Percentiles rank a stretch among this genome's conserved stretches.
Conservation (phyloP, 2,797 vertebrate genomes). For the Hafferia zeledoni region DNA sequence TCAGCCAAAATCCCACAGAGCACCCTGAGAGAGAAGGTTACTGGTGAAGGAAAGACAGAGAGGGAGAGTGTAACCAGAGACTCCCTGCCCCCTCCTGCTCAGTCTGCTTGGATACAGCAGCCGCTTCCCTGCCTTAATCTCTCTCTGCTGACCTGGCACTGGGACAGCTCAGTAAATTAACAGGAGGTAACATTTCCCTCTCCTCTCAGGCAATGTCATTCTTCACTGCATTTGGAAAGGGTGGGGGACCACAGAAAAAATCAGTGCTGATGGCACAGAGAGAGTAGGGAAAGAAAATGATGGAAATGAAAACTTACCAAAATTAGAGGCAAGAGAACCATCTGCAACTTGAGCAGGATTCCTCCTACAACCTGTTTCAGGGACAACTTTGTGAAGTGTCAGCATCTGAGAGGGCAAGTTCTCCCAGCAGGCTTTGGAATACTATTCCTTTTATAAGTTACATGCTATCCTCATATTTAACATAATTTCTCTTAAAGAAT, state of each 20-base stretch:
- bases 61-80: conserved; percentile 66
- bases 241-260: background rate
- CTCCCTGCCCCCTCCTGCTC: conserved; percentile 65
- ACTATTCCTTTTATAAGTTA: background rate
- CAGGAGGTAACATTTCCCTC: conserved; percentile 60
- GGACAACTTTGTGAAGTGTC: background rate
- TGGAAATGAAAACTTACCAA: background rate
- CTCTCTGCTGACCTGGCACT: conserved; percentile 51
- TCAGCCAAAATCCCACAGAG: conserved; percentile 23
- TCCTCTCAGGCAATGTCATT: background rate
- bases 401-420: background rate
- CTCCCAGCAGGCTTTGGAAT: background rate
- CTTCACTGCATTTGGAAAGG: background rate
- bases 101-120: conserved; percentile 44
- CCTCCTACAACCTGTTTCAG: background rate
- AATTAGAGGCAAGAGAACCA: background rate
- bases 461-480: background rate
- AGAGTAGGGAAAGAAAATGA: background rate
- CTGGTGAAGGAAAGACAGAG: conserved; percentile 4
- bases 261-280: background rate
- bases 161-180: conserved; percentile 65
- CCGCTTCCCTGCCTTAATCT: conserved; percentile 23
- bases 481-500: background rate
- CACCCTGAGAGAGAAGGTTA: conserved; percentile 55
- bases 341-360: background rate